Evolutionary conservation across 2,888 invertebrate species (phyloP).

Genomic region (Caenorhabditis becei): DNA sequence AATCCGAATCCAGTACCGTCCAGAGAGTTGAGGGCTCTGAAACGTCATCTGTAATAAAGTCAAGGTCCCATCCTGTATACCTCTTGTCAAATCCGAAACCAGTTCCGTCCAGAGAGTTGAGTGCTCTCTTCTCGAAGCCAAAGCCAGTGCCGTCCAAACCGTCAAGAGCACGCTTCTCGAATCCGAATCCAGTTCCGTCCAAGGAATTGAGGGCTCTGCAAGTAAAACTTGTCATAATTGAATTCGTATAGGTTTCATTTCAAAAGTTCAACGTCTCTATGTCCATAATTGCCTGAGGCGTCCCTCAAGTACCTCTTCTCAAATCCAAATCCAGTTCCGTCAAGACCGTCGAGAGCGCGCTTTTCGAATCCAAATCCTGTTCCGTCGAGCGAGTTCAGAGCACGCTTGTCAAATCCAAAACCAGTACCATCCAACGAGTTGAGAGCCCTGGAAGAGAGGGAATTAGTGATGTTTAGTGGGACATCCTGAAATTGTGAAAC

Average conservation of each 20-base stretch:
- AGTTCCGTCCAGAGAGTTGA: conserved; percentile 64
- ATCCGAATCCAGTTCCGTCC: conserved; percentile 62
- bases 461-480: background rate
- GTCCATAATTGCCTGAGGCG: background rate
- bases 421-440: conserved; percentile 66
- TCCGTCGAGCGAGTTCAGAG: conserved; percentile 65
- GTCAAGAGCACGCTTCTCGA: conserved; percentile 59
- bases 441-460: conserved; percentile 46
- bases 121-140: conserved; percentile 68
- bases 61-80: background rate
- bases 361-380: conserved; percentile 67
- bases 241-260: background rate
- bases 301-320: conserved; percentile 52
- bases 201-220: conserved; percentile 53
- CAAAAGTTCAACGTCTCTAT: background rate
- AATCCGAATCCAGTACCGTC: conserved; percentile 68
- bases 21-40: conserved; percentile 50
- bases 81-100: conserved; percentile 69
- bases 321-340: conserved; percentile 65
- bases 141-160: conserved; percentile 64
- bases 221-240: conserved; percentile 5
- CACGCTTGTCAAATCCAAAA: conserved; percentile 71
- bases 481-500: conserved; percentile 27
- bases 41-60: background rate
- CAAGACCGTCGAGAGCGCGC: conserved; percentile 55